Evolutionary conservation across 1,140 invertebrate genomes (phyloP).

Genomic region (Metopolophium dirhodum): DNA sequence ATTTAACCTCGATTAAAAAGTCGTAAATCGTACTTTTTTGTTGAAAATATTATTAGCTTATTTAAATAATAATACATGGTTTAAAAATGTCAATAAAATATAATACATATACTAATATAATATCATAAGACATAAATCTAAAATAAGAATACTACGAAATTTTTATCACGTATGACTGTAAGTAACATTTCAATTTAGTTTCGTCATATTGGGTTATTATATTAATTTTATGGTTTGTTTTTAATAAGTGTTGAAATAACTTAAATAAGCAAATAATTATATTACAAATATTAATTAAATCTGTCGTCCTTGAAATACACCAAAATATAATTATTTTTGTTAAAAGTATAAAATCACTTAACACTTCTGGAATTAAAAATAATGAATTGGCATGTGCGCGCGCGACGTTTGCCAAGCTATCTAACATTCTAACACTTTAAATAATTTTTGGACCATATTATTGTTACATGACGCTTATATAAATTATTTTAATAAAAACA

Average conservation of each 20-base stretch:
- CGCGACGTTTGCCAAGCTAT: not conserved
- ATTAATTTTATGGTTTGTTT: too few relatives aligned
- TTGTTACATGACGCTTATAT: not conserved
- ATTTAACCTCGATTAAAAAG: conserved; percentile 29
- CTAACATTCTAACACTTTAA: not conserved
- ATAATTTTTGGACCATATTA: conserved; percentile 19
- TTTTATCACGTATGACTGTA: not conserved
- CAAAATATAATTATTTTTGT: not conserved
- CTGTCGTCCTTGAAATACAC: not conserved
- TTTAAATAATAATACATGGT: not conserved
- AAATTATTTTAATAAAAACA: conserved; percentile 16
- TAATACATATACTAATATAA: not conserved
- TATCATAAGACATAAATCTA: not conserved
- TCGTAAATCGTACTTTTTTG: conserved; percentile 6
- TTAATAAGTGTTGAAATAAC: not conserved
- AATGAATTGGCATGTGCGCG: conserved; percentile 20
- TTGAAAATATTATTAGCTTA: not conserved
- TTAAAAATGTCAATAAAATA: not conserved
- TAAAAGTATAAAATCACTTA: not conserved
- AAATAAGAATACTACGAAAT: not conserved
- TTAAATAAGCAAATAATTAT: not conserved
- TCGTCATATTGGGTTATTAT: not conserved
- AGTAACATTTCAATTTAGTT: too few relatives aligned
- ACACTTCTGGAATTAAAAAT: conserved; percentile 9
- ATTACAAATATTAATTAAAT: not conserved